Percentiles rank a stretch among this genome's conserved stretches.
Evolutionary conservation across 2,888 invertebrate species (phyloP).

Genomic region (Meteorus colon): DNA sequence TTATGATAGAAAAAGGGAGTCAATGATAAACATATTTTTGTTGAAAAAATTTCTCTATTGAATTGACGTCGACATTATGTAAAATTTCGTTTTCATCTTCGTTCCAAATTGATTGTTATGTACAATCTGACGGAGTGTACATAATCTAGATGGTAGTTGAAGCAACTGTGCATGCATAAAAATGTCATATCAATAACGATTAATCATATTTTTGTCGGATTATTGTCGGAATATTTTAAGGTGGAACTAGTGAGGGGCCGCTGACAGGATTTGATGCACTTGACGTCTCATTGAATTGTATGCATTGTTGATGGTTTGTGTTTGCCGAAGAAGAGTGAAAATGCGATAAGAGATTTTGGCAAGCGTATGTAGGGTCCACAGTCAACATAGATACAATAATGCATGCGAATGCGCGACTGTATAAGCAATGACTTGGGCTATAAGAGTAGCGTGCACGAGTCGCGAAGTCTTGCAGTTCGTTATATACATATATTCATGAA

Average conservation of each 20-base stretch:
- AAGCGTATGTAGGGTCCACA: too few relatives aligned
- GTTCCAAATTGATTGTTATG: constrained; percentile 56
- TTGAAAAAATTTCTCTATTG: too few relatives aligned
- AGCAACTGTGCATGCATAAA: constrained; percentile 39
- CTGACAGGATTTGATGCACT: background rate
- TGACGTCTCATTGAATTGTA: background rate
- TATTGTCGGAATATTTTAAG: background rate
- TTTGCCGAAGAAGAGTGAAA: too few relatives aligned
- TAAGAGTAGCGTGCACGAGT: constrained; percentile 22
- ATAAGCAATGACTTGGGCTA: constrained; percentile 37
- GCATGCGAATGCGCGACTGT: constrained; percentile 54
- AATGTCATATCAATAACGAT: constrained; percentile 50
- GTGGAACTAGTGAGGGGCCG: background rate
- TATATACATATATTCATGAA: constrained; percentile 39
- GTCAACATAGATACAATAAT: too few relatives aligned
- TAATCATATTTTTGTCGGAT: constrained; percentile 29
- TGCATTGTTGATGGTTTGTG: too few relatives aligned
- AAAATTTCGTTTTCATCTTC: background rate
- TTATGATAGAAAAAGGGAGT: background rate
- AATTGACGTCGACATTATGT: background rate
- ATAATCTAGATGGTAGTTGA: constrained; percentile 28
- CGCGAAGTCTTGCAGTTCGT: background rate
- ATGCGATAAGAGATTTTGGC: too few relatives aligned
- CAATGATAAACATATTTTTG: too few relatives aligned
- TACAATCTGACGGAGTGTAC: constrained; percentile 58